Evolutionary conservation across 2,888 invertebrate genomes (phyloP), one percentile per base, ranked within the genome.

Genomic region (Yponomeuta sedellus): DNA sequence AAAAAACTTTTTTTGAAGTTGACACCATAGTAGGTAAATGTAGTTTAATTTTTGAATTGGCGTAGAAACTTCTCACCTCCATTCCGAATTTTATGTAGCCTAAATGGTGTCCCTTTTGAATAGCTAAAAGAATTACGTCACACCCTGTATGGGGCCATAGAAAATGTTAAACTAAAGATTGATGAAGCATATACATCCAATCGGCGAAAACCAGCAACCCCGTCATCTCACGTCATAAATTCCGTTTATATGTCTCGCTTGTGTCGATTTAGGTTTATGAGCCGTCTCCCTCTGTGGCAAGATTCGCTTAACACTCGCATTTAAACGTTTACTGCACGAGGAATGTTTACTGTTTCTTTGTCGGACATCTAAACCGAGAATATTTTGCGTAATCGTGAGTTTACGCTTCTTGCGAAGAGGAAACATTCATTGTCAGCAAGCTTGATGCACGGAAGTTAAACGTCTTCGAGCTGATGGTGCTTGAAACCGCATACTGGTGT

Each of bases 221-320:
- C 76, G 74, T 79, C 79, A 79, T 79, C 72, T 75, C 34, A 71
- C 44, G 16, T 78, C 80, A 82, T 84, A 83, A 84, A 84, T 72
- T 70, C 67, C 71, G 76, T 80, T 83, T 85, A 80, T 72, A 64
- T 58, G 56, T 69, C 73, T 72, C 70, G 67, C 73, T 11, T 39
- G 56, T 69, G 74, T 72, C 70, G 67, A 73, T 20, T 22, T 22
- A 58, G 58, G 44, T 52, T 52, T 52, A 52, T 52, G 44, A 52
- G 44, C 16, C 44, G 44, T 52, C 44, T 52, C 44, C 12, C 16
- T 52, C 44, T 52, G 44, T 52, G 44, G 44, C 44, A 52, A 52
- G 44, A 52, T 52, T 52, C 16, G 44, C 44, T 52, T 52, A 52
- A 52, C 16, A 16, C 44, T 34, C 34, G 34, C 34, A 34, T 34